These are phyloP conservation scores for Cremastinae sp. DNA, from an alignment of 2,888 invertebrate species.

Conservation along the genomic window DNA sequence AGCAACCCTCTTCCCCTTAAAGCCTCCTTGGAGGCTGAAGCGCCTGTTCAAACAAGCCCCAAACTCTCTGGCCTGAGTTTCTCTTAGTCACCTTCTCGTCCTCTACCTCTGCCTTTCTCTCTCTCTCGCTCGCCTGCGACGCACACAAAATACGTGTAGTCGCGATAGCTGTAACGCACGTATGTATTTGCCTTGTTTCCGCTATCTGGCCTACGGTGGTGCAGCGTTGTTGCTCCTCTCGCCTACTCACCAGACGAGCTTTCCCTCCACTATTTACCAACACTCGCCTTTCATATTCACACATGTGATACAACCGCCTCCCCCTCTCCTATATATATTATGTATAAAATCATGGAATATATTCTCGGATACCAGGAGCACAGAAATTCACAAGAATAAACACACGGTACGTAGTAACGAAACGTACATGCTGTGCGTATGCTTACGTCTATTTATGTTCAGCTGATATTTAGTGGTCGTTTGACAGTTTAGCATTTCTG, in stretches of 20 bases:
- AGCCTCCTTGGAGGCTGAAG: slow-evolving; percentile 75
- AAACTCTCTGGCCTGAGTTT: slow-evolving; percentile 67
- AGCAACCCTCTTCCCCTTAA: slow-evolving; percentile 74
- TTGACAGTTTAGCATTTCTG: slow-evolving; percentile 22
- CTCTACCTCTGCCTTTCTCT: slow-evolving; percentile 50
- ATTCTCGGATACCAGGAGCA: slow-evolving; percentile 40
- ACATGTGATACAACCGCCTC: too few relatives aligned
- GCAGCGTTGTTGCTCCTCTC: neutral
- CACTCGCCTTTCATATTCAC: too few relatives aligned
- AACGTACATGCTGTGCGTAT: slow-evolving; percentile 1
- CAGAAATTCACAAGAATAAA: slow-evolving; percentile 39
- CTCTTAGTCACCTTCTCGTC: slow-evolving; percentile 43
- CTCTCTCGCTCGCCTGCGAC: slow-evolving; percentile 53
- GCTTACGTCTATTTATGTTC: slow-evolving; percentile 27
- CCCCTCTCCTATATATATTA: slow-evolving; percentile 24
- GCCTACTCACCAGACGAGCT: neutral
- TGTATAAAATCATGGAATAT: slow-evolving; percentile 51
- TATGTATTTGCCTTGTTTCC: slow-evolving; percentile 57
- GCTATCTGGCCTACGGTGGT: slow-evolving; percentile 49
- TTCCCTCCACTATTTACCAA: neutral
- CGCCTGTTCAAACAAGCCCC: slow-evolving; percentile 79
- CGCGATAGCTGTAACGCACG: slow-evolving; percentile 29
- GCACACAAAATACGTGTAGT: slow-evolving; percentile 4
- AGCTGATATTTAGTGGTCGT: neutral
- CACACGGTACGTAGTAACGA: slow-evolving; percentile 3